Evolutionary conservation across 2,113 vertebrate genomes (phyloP).

Genomic region (Trochalopteron elliotii): DNA sequence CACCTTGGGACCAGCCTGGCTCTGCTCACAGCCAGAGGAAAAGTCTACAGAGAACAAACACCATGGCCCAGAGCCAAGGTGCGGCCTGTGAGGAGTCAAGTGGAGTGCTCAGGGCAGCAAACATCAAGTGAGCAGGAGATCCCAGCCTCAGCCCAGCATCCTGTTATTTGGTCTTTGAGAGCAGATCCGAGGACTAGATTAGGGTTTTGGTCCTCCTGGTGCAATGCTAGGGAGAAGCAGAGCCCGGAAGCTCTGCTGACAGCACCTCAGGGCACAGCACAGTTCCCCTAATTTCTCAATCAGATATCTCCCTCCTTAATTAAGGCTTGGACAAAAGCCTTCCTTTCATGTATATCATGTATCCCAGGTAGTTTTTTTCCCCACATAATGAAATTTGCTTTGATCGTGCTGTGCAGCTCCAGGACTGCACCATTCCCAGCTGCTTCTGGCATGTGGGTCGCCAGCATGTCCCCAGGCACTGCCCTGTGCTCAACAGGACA

Average conservation of each 20-base stretch:
- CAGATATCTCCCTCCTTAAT: background rate
- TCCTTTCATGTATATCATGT: background rate
- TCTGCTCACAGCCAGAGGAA: background rate
- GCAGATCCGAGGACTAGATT: background rate
- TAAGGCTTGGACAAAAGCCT: background rate
- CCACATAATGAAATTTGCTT: background rate
- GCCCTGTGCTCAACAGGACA: background rate
- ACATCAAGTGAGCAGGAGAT: background rate
- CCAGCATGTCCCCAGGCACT: background rate
- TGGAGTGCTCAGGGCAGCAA: background rate
- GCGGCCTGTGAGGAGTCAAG: background rate
- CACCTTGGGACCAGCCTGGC: background rate
- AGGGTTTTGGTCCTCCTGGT: background rate
- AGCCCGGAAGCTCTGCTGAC: accelerated
- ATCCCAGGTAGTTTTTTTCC: background rate
- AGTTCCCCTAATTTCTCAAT: background rate
- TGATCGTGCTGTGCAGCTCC: background rate
- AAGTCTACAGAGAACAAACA: background rate
- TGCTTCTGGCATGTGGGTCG: background rate
- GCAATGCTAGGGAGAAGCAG: background rate
- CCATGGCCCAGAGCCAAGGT: background rate
- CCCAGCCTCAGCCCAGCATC: conserved; percentile 4
- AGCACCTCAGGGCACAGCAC: background rate
- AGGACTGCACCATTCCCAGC: background rate
- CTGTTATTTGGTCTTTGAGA: background rate